Conservation (phyloP, 2,797 vertebrate species). For the Pyrocephalus nanus region DNA sequence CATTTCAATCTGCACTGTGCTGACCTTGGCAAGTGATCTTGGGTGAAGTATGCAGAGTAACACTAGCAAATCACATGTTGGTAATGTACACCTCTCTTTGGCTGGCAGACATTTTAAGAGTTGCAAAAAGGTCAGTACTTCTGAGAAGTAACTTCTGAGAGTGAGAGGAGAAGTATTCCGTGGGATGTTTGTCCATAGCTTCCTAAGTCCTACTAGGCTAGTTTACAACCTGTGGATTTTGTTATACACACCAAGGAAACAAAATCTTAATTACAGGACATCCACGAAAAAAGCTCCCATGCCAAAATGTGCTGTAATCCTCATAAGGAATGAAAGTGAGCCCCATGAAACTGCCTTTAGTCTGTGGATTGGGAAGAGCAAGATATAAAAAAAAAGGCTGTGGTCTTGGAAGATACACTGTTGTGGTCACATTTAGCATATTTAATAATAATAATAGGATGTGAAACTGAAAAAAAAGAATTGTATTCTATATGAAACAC, state of each 20-base stretch:
- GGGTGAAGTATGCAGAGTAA: neutral
- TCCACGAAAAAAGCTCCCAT: neutral
- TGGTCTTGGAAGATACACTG: fast-evolving
- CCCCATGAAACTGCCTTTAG: neutral
- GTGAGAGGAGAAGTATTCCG: neutral
- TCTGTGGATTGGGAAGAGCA: neutral
- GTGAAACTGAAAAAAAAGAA: neutral
- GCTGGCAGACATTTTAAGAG: constrained; percentile 47
- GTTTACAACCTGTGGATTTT: neutral
- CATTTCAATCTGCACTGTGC: neutral
- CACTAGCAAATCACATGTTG: constrained; percentile 35
- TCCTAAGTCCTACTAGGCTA: neutral
- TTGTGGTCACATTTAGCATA: neutral
- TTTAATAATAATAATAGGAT: neutral
- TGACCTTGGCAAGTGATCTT: constrained; percentile 26
- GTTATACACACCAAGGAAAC: neutral
- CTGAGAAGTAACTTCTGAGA: neutral
- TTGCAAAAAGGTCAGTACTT: constrained; percentile 63
- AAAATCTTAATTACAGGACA: neutral
- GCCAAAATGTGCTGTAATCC: neutral
- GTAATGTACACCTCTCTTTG: constrained; percentile 50
- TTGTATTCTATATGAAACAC: neutral
- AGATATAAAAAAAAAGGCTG: neutral
- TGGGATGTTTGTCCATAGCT: neutral
- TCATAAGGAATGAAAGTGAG: neutral